Evolutionary conservation across 2,888 invertebrate species (phyloP), one percentile per base, ranked within the genome.

Genomic region (Acronicta psi): DNA sequence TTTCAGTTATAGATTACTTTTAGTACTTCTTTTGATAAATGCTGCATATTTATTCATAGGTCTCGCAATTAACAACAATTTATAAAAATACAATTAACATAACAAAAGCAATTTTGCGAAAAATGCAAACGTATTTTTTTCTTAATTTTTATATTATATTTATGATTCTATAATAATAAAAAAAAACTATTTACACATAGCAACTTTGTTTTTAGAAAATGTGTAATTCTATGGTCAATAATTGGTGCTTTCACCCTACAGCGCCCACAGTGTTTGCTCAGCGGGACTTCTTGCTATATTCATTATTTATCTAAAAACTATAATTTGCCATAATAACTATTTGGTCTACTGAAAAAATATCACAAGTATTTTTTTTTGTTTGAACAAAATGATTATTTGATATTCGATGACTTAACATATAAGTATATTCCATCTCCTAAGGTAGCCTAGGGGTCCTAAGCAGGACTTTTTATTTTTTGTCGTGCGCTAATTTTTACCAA

Each of bases 251-350:
- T 20, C 10, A 62, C 69, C 77, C 29, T 16, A 55, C 13, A 34
- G 44, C 66, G 52, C 78, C 76, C 66, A 69, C 79, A 56, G 34
- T 77, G 69, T 77, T 77, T 65, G 59, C 80, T 64, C 81, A 80
- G 77, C 80, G 66, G 72, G 80, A 47, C 42, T 40, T 56, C 38
- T 57, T 41, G 56, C 44, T 43, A 45, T 47, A 52, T 57, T 66
- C 54, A 55, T 60, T 60, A 67, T 69, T 60, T 59, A 73, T 75
- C 23, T 58, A 50, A 73, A 75, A 62, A 62, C 73, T 56, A 58
- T 73, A 59, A 74, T 74, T 70, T 70, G 23, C 18, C 31, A 23
- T 56, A 53, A 44, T 60, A 60, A 69, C 25, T 41, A 34, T 62
- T 51, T 49, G 40, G 47, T 53, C 16, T 31, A n/a, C 7, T 50